These are phyloP conservation scores for Chunga burmeisteri DNA, from an alignment of 2,113 vertebrate species.

Conservation along the genomic window DNA sequence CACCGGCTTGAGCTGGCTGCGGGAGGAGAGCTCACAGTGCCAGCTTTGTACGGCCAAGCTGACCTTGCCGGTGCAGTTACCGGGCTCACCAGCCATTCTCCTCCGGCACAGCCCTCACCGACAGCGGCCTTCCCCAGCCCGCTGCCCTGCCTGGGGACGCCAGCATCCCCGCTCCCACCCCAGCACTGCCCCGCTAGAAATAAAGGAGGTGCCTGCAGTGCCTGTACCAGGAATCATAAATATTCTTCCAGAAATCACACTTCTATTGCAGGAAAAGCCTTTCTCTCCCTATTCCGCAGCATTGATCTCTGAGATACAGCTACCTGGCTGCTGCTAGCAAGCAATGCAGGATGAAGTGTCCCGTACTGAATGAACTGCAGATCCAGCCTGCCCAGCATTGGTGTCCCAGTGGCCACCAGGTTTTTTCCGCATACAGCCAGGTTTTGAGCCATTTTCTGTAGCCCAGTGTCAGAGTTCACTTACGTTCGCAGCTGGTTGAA, in stretches of 20 bases:
- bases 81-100: background rate
- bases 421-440: background rate
- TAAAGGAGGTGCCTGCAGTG: background rate
- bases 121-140: background rate
- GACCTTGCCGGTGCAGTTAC: rapidly evolving
- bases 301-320: background rate
- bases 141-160: background rate
- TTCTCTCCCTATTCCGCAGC: background rate
- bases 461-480: background rate
- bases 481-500: background rate
- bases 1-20: background rate
- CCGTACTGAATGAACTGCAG: background rate
- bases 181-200: background rate
- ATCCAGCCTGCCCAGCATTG: background rate
- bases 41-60: background rate
- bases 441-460: background rate
- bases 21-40: background rate
- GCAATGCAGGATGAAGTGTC: background rate
- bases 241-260: background rate
- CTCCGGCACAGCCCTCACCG: background rate
- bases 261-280: background rate
- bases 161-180: background rate
- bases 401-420: background rate
- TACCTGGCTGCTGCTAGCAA: background rate
- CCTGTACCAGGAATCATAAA: background rate